Conservation (phyloP, 2,113 vertebrate species). For the Mugil cephalus region DNA sequence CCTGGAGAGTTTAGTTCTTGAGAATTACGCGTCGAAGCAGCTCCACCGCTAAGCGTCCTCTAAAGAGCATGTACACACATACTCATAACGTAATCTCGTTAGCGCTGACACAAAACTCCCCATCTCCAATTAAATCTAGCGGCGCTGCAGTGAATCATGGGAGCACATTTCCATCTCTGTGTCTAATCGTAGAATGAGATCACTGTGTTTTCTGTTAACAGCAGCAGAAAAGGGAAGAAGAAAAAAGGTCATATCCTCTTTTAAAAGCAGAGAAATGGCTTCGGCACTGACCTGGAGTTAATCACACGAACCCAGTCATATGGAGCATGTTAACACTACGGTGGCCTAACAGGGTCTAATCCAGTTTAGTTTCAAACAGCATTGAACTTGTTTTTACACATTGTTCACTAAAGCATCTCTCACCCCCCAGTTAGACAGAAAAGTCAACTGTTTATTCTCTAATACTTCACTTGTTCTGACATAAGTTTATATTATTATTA, state of each 20-base stretch:
- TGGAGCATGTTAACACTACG: too few species aligned
- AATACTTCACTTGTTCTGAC: too few species aligned
- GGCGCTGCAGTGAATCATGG: conserved; percentile 44
- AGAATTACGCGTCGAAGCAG: background rate
- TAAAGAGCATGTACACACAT: background rate
- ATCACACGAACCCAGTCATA: conserved; percentile 8
- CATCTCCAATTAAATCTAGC: conserved; percentile 35
- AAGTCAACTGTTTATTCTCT: too few species aligned
- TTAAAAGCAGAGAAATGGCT: conserved; percentile 12
- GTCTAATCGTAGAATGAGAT: conserved; percentile 2
- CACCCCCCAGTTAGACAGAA: too few species aligned
- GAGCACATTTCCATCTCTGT: conserved; percentile 20
- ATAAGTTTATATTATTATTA: too few species aligned
- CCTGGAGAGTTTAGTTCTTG: background rate
- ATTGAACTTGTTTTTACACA: too few species aligned
- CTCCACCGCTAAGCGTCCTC: background rate
- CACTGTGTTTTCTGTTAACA: background rate
- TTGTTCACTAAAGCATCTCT: too few species aligned
- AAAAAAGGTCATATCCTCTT: too few species aligned
- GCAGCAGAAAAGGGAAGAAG: conserved; percentile 16
- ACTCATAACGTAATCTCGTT: conserved; percentile 23
- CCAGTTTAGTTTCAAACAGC: too few species aligned
- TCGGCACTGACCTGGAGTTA: background rate
- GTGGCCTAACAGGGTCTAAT: too few species aligned
- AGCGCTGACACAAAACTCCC: conserved; percentile 27